Evolutionary conservation across 2,888 invertebrate genomes (phyloP).

Genomic region (Cheilosia urbana): DNA sequence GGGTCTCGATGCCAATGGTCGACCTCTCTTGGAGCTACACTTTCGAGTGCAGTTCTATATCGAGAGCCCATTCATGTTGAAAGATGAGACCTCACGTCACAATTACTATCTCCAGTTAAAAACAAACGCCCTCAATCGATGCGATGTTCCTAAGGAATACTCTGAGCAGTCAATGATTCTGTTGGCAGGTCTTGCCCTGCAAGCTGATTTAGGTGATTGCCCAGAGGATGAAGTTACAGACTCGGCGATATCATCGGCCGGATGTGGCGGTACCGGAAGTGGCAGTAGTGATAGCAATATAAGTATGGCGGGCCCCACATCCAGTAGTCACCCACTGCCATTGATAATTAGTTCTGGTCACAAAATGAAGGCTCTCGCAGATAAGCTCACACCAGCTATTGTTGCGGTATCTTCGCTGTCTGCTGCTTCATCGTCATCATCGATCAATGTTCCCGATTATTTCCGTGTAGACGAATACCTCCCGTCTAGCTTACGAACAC

Average conservation of each 20-base stretch:
- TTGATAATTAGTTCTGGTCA: constrained; percentile 68
- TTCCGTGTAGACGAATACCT: constrained; percentile 95
- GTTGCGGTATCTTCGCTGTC: constrained; percentile 76
- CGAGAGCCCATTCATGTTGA: constrained; percentile 94
- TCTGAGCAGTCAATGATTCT: constrained; percentile 89
- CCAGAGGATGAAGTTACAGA: constrained; percentile 83
- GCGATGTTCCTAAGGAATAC: constrained; percentile 85
- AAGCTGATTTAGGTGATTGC: constrained; percentile 95
- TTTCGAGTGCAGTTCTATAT: constrained; percentile 97
- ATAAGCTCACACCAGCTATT: constrained; percentile 64
- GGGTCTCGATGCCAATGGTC: constrained; percentile 95
- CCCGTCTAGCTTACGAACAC: constrained; percentile 87
- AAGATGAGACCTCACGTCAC: constrained; percentile 95
- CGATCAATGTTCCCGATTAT: constrained; percentile 83
- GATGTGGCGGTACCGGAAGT: constrained; percentile 69
- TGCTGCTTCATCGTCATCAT: constrained; percentile 77
- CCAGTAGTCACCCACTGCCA: constrained; percentile 38
- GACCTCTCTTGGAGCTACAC: constrained; percentile 94
- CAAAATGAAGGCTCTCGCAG: constrained; percentile 62
- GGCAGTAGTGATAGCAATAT: constrained; percentile 68
- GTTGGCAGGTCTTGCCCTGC: constrained; percentile 94
- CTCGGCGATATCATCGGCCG: constrained; percentile 68
- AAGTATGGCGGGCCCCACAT: constrained; percentile 64
- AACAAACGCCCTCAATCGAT: constrained; percentile 90
- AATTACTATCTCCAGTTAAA: constrained; percentile 98